phyloP scores from a whole-genome alignment of 2,797 vertebrate genomes.

The Dermochelys coriacea region DNA sequence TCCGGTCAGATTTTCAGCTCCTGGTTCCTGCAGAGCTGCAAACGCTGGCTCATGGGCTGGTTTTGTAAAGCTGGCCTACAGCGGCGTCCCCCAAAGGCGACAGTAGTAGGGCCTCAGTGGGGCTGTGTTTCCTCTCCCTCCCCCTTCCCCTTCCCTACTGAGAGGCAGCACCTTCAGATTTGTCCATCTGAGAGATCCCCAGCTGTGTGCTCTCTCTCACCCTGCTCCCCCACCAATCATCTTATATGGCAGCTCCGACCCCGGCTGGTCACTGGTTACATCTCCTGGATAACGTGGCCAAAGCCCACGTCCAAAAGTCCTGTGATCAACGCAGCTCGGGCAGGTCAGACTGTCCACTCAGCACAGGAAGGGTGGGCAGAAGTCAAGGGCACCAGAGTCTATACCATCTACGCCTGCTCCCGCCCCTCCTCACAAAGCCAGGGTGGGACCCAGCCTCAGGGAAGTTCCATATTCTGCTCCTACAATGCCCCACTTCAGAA shows the following conservation, averaged over 20 bases:
- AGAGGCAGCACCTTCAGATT: not conserved
- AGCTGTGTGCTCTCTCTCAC: not conserved
- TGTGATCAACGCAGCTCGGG: not conserved
- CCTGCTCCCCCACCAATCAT: not conserved
- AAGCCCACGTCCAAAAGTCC: not conserved
- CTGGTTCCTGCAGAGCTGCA: not conserved
- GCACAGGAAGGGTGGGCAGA: not conserved
- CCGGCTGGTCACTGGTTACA: not conserved
- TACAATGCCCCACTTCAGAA: not conserved
- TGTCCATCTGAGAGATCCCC: not conserved
- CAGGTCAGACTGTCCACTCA: not conserved
- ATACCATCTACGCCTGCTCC: not conserved
- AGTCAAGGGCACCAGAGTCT: not conserved
- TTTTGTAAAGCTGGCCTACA: not conserved
- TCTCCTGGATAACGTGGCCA: not conserved
- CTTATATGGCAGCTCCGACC: not conserved
- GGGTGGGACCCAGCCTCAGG: not conserved
- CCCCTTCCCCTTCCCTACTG: not conserved
- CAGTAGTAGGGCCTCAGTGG: not conserved
- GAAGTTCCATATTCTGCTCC: not conserved
- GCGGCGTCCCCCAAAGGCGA: not conserved
- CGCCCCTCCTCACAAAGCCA: no score
- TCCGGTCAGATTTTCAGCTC: not conserved
- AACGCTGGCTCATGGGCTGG: not conserved
- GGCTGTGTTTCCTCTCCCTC: not conserved